phyloP scores from a whole-genome alignment of 2,797 vertebrate genomes.

The Poeciliopsis gracilis region DNA sequence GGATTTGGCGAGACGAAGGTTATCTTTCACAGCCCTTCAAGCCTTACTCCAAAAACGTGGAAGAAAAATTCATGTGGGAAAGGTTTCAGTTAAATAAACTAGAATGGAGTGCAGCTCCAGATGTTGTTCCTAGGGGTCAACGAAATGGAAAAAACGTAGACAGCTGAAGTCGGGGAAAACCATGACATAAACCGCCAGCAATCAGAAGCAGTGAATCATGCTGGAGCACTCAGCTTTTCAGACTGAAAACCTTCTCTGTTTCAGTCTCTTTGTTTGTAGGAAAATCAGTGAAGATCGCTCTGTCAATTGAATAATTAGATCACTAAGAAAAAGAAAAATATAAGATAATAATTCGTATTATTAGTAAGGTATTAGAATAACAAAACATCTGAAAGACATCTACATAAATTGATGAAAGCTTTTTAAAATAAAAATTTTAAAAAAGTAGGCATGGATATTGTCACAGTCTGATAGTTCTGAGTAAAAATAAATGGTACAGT shows the following conservation, averaged over 20 bases:
- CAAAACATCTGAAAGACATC: background rate
- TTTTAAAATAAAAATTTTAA: background rate
- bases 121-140: conserved; percentile 63
- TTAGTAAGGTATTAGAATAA: background rate
- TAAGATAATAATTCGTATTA: background rate
- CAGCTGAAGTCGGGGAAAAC: conserved; percentile 66
- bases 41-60: conserved; percentile 7
- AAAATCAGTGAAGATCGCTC: conserved; percentile 39
- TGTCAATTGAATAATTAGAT: conserved; percentile 24
- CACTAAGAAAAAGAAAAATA: background rate
- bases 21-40: conserved; percentile 17
- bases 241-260: conserved; percentile 47
- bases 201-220: conserved; percentile 76
- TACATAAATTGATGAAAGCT: background rate
- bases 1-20: conserved; percentile 3
- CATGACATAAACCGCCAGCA: conserved; percentile 74
- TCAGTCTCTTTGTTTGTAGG: conserved; percentile 43
- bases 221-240: conserved; percentile 46
- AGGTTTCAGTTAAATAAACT: conserved; percentile 55
- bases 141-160: conserved; percentile 62
- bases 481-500: background rate
- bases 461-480: background rate
- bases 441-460: background rate
- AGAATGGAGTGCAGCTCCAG: conserved; percentile 42
- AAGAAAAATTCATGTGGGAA: conserved; percentile 40